Evolutionary conservation across 2,888 invertebrate species (phyloP).

Genomic region (Ecliptopera silaceata): DNA sequence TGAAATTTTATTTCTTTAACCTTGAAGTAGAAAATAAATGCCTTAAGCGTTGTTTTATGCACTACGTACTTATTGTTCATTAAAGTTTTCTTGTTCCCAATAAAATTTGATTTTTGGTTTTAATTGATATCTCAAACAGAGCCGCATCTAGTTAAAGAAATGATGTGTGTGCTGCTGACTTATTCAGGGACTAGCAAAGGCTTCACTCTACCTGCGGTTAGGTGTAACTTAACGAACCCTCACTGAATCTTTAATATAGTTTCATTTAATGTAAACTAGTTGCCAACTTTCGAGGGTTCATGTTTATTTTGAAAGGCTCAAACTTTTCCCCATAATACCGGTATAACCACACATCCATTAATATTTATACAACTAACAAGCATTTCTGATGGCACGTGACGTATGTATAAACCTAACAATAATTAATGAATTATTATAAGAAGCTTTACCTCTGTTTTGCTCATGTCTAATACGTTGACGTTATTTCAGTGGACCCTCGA

Average conservation of each 20-base stretch:
- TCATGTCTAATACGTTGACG: no score
- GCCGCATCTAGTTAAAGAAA: conserved; percentile 21
- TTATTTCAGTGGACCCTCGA: no score
- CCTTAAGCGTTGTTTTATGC: no score
- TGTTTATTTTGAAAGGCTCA: conserved; percentile 63
- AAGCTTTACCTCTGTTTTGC: no score
- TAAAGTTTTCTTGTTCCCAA: no score
- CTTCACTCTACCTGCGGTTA: conserved; percentile 74
- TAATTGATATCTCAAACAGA: neutral
- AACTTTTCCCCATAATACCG: conserved; percentile 40
- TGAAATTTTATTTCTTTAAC: no score
- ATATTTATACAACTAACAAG: neutral
- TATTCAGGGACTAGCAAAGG: conserved; percentile 71
- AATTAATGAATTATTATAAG: no score
- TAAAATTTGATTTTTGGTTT: no score
- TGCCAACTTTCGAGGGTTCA: conserved; percentile 59
- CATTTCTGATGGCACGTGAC: neutral
- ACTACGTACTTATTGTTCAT: no score
- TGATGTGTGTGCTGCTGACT: conserved; percentile 57
- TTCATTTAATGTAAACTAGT: conserved; percentile 77
- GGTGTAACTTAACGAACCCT: conserved; percentile 80
- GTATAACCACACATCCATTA: conserved; percentile 18
- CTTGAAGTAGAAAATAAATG: no score
- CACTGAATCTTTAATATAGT: conserved; percentile 79
- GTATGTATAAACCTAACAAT: no score